phyloP scores from a whole-genome alignment of 1,140 invertebrate species.

The Drosophila biarmipes region DNA sequence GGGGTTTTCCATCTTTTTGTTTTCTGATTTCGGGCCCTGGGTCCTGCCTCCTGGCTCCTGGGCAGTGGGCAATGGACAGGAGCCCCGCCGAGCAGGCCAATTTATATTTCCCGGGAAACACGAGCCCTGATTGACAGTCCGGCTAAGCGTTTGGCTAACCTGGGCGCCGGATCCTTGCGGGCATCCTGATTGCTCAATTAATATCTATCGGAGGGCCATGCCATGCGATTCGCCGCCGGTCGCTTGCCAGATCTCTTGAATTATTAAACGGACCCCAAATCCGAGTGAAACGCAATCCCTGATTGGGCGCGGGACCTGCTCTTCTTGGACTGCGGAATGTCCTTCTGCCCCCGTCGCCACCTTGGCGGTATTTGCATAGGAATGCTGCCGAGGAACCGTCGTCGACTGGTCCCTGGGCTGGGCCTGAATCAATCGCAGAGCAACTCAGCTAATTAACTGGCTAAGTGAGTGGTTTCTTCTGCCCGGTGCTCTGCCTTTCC shows the following conservation, averaged over 20 bases:
- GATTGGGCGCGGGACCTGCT: neutral
- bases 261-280: constrained; percentile 11
- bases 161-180: neutral
- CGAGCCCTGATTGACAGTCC: constrained; percentile 23
- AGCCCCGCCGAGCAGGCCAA: constrained; percentile 4
- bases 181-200: constrained; percentile 46
- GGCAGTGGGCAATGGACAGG: too few species aligned
- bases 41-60: neutral
- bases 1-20: neutral
- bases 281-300: neutral
- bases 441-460: constrained; percentile 39
- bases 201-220: constrained; percentile 12
- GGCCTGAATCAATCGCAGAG: constrained; percentile 24
- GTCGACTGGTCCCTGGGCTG: neutral
- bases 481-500: neutral
- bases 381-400: neutral
- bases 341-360: neutral
- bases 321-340: neutral
- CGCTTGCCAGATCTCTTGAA: constrained; percentile 14
- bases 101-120: constrained; percentile 19
- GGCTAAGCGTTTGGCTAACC: constrained; percentile 2
- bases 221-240: neutral
- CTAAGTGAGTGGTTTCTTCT: constrained; percentile 43
- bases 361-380: constrained; percentile 33
- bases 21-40: neutral